A percentile compares a stretch with the other conserved stretches of the same genome.
These are phyloP conservation scores for Spongia lamella DNA, from an alignment of 37 sponge, comb jelly and placozoan genomes.

Conservation along the genomic window DNA sequence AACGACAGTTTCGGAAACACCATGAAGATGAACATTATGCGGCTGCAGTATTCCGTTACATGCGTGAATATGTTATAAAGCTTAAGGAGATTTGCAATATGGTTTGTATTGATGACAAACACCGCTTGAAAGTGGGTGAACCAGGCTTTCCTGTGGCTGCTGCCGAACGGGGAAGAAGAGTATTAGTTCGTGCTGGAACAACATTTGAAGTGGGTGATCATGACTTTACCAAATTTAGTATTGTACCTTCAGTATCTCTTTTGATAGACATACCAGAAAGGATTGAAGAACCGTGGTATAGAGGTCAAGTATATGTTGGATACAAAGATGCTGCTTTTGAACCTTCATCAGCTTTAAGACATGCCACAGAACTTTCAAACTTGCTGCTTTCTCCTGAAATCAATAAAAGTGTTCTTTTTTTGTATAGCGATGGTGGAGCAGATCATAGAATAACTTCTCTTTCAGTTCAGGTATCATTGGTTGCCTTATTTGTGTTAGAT, in stretches of 20 bases:
- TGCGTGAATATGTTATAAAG: conserved; percentile 32
- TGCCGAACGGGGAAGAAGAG: conserved; percentile 31
- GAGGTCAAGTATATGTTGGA: conserved; percentile 24
- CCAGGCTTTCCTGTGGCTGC: too few relatives aligned
- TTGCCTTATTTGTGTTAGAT: conserved; percentile 14
- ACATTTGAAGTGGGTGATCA: conserved; percentile 26
- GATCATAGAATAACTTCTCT: conserved; percentile 40
- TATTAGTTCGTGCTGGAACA: conserved; percentile 2
- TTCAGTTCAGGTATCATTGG: conserved; percentile 23
- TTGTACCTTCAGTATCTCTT: conserved; percentile 23
- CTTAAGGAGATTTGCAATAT: background rate
- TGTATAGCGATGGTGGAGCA: conserved; percentile 66
- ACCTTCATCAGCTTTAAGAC: conserved; percentile 42
- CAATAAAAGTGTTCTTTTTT: conserved; percentile 20
- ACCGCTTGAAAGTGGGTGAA: too few relatives aligned
- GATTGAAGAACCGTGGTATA: conserved; percentile 33
- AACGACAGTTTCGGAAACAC: conserved; percentile 33
- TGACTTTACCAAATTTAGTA: conserved; percentile 24
- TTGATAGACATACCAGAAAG: conserved; percentile 20
- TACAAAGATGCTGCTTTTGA: conserved; percentile 50
- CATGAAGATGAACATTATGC: conserved; percentile 47
- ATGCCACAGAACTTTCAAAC: conserved; percentile 50
- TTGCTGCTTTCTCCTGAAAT: background rate
- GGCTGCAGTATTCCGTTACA: conserved; percentile 38
- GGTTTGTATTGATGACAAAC: too few relatives aligned